Percentiles rank a stretch among this genome's conserved stretches.
Evolutionary conservation across 2,888 invertebrate species (phyloP).

Genomic region (Barypeithes pellucidus): DNA sequence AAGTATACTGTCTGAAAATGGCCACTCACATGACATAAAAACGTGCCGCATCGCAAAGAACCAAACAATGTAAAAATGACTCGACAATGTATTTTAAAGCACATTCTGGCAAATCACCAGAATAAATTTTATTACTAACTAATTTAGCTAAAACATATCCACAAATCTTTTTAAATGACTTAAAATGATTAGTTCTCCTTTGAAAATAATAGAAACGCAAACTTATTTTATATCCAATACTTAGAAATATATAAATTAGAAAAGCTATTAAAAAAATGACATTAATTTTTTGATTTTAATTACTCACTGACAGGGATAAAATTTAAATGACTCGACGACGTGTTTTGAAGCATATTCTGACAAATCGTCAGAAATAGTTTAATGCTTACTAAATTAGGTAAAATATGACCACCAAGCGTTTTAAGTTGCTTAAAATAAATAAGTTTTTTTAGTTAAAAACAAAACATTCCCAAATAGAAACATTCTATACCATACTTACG

Average conservation of each 20-base stretch:
- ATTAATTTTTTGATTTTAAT: too few species aligned
- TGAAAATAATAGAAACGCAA: not conserved
- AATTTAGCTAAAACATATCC: not conserved
- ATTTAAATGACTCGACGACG: not conserved
- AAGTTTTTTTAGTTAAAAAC: too few species aligned
- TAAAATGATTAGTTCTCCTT: not conserved
- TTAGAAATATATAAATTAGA: too few species aligned
- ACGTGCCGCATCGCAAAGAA: not conserved
- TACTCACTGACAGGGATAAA: too few species aligned
- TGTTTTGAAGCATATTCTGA: slow-evolving; percentile 6
- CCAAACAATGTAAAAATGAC: slow-evolving; percentile 3
- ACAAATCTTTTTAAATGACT: not conserved
- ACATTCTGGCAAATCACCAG: slow-evolving; percentile 19
- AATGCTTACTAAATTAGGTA: not conserved
- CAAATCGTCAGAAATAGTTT: not conserved
- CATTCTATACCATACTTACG: too few species aligned
- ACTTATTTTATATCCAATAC: too few species aligned
- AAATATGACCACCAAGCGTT: not conserved
- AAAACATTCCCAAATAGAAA: too few species aligned
- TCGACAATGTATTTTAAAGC: slow-evolving; percentile 11
- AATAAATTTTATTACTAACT: not conserved
- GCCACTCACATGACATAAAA: not conserved
- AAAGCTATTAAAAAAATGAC: too few species aligned
- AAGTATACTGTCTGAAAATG: not conserved
- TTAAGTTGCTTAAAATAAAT: not conserved